Evolutionary conservation across 2,888 invertebrate species (phyloP).

Genomic region (Oxycera nigricornis): DNA sequence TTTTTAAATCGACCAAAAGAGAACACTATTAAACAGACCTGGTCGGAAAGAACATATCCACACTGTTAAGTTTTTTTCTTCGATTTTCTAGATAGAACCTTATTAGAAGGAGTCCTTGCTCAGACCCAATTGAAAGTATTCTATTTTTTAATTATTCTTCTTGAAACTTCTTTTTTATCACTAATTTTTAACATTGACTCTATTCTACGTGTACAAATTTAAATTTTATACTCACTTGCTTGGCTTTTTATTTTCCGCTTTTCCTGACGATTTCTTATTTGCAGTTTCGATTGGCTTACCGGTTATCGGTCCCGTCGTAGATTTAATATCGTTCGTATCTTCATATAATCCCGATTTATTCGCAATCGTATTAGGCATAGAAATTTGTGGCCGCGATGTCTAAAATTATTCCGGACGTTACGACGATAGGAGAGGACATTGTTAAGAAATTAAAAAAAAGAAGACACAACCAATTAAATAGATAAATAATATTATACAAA

Average conservation of each 20-base stretch:
- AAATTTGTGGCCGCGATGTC: slow-evolving; percentile 63
- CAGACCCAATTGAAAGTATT: too few relatives aligned
- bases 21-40: too few relatives aligned
- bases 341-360: slow-evolving; percentile 56
- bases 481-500: background rate
- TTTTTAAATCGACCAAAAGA: too few relatives aligned
- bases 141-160: too few relatives aligned
- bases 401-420: slow-evolving; percentile 29
- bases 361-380: slow-evolving; percentile 65
- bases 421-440: slow-evolving; percentile 22
- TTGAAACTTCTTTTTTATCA: too few relatives aligned
- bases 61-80: too few relatives aligned
- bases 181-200: too few relatives aligned
- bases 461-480: slow-evolving; percentile 4
- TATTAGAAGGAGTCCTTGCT: too few relatives aligned
- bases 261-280: slow-evolving; percentile 22
- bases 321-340: slow-evolving; percentile 42
- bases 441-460: background rate
- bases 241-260: slow-evolving; percentile 15
- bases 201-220: too few relatives aligned
- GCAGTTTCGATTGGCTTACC: background rate
- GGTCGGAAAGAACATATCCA: too few relatives aligned
- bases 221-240: slow-evolving; percentile 4
- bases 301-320: background rate
- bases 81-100: too few relatives aligned